Conservation (phyloP, 2,888 invertebrate species). For the Drosophila putrida region DNA sequence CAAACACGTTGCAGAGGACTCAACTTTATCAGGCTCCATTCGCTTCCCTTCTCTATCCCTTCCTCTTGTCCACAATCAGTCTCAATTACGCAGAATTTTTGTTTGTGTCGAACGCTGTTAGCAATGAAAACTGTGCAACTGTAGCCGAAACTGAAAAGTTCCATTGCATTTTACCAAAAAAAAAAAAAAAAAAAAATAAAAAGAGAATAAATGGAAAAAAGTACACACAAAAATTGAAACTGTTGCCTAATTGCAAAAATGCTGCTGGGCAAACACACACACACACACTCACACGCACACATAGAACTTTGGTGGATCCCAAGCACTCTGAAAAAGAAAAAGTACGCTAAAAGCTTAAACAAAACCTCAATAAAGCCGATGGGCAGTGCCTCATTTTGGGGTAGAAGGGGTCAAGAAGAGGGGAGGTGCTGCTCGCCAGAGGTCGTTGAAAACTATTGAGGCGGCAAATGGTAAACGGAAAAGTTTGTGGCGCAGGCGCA, state of each 20-base stretch:
- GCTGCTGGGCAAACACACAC: conserved; percentile 71
- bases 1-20: conserved; percentile 35
- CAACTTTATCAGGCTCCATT: conserved; percentile 43
- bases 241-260: conserved; percentile 81
- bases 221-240: conserved; percentile 63
- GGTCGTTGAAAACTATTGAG: conserved; percentile 71
- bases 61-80: conserved; percentile 64
- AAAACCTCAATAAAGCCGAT: conserved; percentile 77
- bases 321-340: conserved; percentile 60
- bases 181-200: conserved; percentile 20
- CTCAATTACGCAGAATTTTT: conserved; percentile 77
- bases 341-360: conserved; percentile 78
- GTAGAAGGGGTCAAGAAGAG: background rate
- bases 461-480: conserved; percentile 78
- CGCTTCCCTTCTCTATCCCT: background rate
- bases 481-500: conserved; percentile 77
- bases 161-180: conserved; percentile 67
- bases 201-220: conserved; percentile 22
- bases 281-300: conserved; percentile 15
- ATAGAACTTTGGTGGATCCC: conserved; percentile 37
- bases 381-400: conserved; percentile 33
- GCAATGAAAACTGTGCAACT: conserved; percentile 65
- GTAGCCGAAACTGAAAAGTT: conserved; percentile 61
- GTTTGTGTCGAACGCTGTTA: conserved; percentile 75
- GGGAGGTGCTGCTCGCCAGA: conserved; percentile 9